phyloP scores from a whole-genome alignment of 2,113 vertebrate species.

The Trichomycterus rosablanca region DNA sequence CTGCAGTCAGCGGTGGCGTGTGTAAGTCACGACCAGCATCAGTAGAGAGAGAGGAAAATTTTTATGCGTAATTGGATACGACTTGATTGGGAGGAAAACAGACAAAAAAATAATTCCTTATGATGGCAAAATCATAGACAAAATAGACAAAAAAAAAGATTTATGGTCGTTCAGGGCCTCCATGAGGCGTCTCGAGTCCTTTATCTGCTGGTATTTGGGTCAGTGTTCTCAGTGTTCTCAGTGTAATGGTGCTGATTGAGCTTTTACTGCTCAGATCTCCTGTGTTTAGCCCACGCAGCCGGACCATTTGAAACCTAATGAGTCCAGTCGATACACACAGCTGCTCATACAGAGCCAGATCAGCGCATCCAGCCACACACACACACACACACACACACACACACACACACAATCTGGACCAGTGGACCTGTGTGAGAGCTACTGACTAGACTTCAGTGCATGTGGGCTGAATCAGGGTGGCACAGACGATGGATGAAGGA shows the following conservation, averaged over 20 bases:
- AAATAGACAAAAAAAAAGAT: too few relatives aligned
- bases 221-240: not conserved
- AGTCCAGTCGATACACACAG: not conserved
- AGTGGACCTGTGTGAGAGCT: not conserved
- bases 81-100: too few relatives aligned
- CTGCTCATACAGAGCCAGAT: not conserved
- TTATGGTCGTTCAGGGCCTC: too few relatives aligned
- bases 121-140: too few relatives aligned
- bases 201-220: too few relatives aligned
- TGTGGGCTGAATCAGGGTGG: not conserved
- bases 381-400: not conserved
- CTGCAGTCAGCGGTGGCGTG: too few relatives aligned
- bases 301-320: conserved; percentile 19
- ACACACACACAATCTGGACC: conserved; percentile 4
- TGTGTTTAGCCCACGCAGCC: conserved; percentile 10
- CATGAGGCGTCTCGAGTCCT: too few relatives aligned
- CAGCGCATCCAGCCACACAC: not conserved
- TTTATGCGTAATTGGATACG: too few relatives aligned
- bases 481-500: too few relatives aligned
- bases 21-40: too few relatives aligned
- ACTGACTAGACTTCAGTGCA: not conserved
- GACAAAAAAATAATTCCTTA: too few relatives aligned
- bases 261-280: conserved; percentile 8
- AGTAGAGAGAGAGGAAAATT: too few relatives aligned
- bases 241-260: not conserved